phyloP scores from a whole-genome alignment of 2,888 invertebrate species.

The Poecilobothrus nobilitatus region DNA sequence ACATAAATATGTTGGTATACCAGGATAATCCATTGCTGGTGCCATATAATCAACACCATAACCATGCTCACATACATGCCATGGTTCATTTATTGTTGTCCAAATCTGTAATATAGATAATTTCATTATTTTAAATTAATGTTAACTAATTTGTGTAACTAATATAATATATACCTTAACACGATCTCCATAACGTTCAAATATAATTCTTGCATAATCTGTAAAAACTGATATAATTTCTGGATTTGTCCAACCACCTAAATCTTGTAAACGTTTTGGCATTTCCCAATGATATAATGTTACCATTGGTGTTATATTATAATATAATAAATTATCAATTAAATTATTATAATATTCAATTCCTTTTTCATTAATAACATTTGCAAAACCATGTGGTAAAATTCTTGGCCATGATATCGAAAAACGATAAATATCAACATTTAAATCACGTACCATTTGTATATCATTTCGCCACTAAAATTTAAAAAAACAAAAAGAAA shows the following conservation, averaged over 20 bases:
- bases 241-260: slow-evolving; percentile 61
- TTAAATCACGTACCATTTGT: slow-evolving; percentile 53
- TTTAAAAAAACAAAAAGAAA: slow-evolving; percentile 22
- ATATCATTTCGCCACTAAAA: slow-evolving; percentile 51
- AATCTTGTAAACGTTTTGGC: slow-evolving; percentile 55
- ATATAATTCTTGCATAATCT: slow-evolving; percentile 55
- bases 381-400: slow-evolving; percentile 58
- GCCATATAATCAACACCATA: slow-evolving; percentile 52
- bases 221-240: slow-evolving; percentile 55
- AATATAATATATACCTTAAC: slow-evolving; percentile 43
- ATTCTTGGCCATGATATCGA: slow-evolving; percentile 70
- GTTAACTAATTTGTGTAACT: not conserved
- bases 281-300: slow-evolving; percentile 67
- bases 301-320: slow-evolving; percentile 61
- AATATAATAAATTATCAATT: slow-evolving; percentile 58
- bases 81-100: slow-evolving; percentile 72
- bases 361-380: slow-evolving; percentile 59
- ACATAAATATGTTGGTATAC: slow-evolving; percentile 58
- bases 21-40: slow-evolving; percentile 51
- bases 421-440: slow-evolving; percentile 61
- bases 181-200: slow-evolving; percentile 53
- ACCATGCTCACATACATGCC: slow-evolving; percentile 43
- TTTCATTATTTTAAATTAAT: not conserved
- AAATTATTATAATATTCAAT: slow-evolving; percentile 68
- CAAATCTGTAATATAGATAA: slow-evolving; percentile 44